These are phyloP conservation scores for Cossypha dichroa DNA, from an alignment of 2,797 vertebrate species.

Conservation along the genomic window DNA sequence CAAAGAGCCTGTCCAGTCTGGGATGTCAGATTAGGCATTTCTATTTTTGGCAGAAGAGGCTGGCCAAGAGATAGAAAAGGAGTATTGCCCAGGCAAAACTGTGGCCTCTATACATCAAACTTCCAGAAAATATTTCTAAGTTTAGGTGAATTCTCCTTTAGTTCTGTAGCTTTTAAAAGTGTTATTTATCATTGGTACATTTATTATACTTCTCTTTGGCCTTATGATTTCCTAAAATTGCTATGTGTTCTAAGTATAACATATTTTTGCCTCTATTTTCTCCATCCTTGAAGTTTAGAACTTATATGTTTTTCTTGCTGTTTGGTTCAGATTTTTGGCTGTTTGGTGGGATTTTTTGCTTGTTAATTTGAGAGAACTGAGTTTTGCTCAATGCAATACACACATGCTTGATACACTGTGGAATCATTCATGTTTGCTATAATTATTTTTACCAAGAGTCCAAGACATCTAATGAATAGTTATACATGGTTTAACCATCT, in stretches of 20 bases:
- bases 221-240: neutral
- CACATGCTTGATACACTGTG: neutral
- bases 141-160: neutral
- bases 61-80: neutral
- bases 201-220: neutral
- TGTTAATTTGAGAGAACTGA: neutral
- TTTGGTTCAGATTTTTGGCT: fast-evolving
- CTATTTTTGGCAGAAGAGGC: neutral
- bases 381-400: neutral
- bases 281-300: neutral
- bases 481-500: neutral
- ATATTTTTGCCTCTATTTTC: neutral
- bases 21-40: neutral
- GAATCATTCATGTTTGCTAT: neutral
- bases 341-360: neutral
- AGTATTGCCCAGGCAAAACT: neutral
- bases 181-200: neutral
- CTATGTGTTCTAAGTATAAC: neutral
- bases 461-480: neutral
- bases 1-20: neutral
- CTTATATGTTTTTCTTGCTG: neutral
- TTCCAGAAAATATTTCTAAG: neutral
- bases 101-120: neutral
- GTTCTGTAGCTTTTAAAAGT: neutral
- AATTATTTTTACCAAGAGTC: neutral